These are phyloP conservation scores for Caretta caretta DNA, from an alignment of 2,113 vertebrate species.

Conservation along the genomic window DNA sequence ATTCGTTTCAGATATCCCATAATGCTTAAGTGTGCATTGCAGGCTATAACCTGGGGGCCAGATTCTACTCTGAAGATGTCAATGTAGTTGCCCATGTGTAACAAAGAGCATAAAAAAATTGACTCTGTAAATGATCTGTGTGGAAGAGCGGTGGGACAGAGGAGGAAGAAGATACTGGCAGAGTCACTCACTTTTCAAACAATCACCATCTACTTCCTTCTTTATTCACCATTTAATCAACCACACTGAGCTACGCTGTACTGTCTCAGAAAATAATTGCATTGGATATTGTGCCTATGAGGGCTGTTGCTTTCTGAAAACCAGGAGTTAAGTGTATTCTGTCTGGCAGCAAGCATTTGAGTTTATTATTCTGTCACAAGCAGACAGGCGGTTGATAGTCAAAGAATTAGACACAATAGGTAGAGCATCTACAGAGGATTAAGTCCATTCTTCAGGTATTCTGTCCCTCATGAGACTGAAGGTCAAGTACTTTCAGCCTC, in stretches of 20 bases:
- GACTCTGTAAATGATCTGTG: background rate
- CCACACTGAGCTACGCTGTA: background rate
- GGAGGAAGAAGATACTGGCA: background rate
- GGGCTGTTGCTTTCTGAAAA: background rate
- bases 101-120: background rate
- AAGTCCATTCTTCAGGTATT: conserved; percentile 33
- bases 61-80: background rate
- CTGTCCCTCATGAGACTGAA: conserved; percentile 34
- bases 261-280: background rate
- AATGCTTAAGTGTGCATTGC: background rate
- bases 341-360: background rate
- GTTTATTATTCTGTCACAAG: conserved; percentile 5
- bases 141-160: background rate
- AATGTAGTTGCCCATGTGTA: background rate
- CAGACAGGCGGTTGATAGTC: background rate
- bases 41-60: background rate
- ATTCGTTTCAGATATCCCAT: background rate
- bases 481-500: conserved; percentile 33
- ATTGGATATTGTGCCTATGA: background rate
- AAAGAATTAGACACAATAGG: conserved; percentile 40
- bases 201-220: background rate
- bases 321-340: background rate
- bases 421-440: conserved; percentile 42
- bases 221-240: background rate
- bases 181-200: background rate